Evolutionary conservation across 2,113 vertebrate species (phyloP), one percentile per base, ranked within the genome.

Genomic region (Lipophrys pholis): DNA sequence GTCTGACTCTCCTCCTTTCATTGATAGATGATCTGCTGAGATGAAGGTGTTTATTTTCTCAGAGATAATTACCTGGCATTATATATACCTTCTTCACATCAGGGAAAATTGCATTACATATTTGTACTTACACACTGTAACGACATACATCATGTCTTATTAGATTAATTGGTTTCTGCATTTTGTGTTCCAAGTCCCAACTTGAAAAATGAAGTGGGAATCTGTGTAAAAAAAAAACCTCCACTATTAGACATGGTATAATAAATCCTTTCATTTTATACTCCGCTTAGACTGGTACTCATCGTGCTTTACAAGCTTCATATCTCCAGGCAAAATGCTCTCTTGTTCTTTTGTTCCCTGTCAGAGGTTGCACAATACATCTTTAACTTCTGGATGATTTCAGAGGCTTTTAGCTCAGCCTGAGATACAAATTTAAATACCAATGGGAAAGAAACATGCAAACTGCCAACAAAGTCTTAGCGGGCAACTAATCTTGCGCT

Each of bases 391-490:
- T 49, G 75, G 69, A 66, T 73, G 54, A 82, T 78, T 77, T 73
- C 76, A 73, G 53, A 70, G 55, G 78, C 65, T 76, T 85, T 84
- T 66, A 69, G 54, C 35, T 3, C 50, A 54, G 62, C 54, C 42
- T 57, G 46, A 83, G 73, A 71, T 66, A 62, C 54, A 51, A 6
- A 86, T 87, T 77, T 85, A 78, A 85, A 77, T 74, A 75, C 43
- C 55, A 61, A 71, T 45, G 51, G 53, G 56, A 61, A 53, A 40
- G 43, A 76, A 71, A 77, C 50, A 53, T 38, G 5, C 65, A 83
- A 73, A 73, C 61, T 72, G 55, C 68, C 64, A 76, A 58, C 43
- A 59, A 74, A 70, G 69, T 75, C 68, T 69, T 69, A 80, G 81
- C 45, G 5, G 61, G 49, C 21, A 81, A 70, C 70, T 75, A 75